Conservation (phyloP, 2,113 vertebrate species). For the Natator depressus region DNA sequence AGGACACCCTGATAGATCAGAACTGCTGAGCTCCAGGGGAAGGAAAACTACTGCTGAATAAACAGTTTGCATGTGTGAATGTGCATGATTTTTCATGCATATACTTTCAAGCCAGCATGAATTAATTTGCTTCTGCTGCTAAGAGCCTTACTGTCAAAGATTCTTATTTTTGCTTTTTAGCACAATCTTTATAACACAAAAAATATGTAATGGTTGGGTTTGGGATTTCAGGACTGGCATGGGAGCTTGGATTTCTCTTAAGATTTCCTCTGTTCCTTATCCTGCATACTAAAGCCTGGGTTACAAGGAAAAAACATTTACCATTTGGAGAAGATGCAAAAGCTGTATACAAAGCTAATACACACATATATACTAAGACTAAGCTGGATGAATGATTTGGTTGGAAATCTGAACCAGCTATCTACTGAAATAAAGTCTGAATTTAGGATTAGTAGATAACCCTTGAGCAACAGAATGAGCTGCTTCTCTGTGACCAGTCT, state of each 20-base stretch:
- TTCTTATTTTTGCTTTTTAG: conserved; percentile 6
- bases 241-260: rapidly evolving
- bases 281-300: neutral
- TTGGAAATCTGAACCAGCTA: neutral
- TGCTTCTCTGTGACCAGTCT: neutral
- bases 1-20: neutral
- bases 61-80: neutral
- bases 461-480: neutral
- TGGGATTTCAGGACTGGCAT: neutral
- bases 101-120: neutral
- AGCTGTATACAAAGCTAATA: neutral
- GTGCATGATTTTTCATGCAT: neutral
- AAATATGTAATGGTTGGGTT: neutral
- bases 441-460: neutral
- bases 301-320: neutral
- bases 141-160: conserved; percentile 1
- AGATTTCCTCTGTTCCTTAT: neutral
- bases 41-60: neutral
- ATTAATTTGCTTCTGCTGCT: neutral
- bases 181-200: neutral
- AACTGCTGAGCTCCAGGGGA: neutral
- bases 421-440: neutral
- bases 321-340: neutral
- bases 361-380: neutral
- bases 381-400: neutral